phyloP scores from a whole-genome alignment of 2,888 invertebrate species.

The Aelia acuminata region DNA sequence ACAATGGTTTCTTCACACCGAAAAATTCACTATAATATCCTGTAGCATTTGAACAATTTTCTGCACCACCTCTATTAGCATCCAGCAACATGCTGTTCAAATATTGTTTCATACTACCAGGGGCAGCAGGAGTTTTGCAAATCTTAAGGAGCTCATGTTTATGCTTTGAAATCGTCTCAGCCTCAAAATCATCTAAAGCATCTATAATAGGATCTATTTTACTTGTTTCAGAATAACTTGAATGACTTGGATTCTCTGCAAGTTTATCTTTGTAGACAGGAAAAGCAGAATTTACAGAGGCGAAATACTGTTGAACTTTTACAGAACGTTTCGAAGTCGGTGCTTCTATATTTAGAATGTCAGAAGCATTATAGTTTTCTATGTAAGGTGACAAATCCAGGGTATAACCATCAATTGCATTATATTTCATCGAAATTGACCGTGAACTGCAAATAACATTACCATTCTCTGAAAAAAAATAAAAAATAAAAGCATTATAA shows the following conservation, averaged over 20 bases:
- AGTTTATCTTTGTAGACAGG: constrained; percentile 15
- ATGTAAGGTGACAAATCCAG: constrained; percentile 50
- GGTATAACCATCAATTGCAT: constrained; percentile 10
- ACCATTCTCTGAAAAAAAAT: constrained; percentile 51
- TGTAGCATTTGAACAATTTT: neutral
- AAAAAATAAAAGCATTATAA: neutral
- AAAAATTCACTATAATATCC: constrained; percentile 52
- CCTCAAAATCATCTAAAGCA: constrained; percentile 53
- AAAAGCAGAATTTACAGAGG: neutral
- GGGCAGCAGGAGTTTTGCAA: constrained; percentile 2
- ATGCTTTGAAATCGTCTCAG: constrained; percentile 43
- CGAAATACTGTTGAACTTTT: constrained; percentile 1
- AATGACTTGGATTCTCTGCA: neutral
- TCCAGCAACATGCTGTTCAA: constrained; percentile 35
- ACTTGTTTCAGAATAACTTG: constrained; percentile 7
- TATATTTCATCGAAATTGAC: constrained; percentile 19
- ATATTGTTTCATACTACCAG: constrained; percentile 49
- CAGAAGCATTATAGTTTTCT: constrained; percentile 53
- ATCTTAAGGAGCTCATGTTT: constrained; percentile 52
- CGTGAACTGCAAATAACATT: constrained; percentile 9
- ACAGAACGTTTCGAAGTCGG: neutral
- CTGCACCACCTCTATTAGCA: neutral
- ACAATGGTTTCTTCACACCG: constrained; percentile 53
- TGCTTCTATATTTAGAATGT: constrained; percentile 48
- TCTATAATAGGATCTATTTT: constrained; percentile 34